These are phyloP conservation scores for Epistrophe grossulariae DNA, from an alignment of 2,888 invertebrate species.

Conservation along the genomic window DNA sequence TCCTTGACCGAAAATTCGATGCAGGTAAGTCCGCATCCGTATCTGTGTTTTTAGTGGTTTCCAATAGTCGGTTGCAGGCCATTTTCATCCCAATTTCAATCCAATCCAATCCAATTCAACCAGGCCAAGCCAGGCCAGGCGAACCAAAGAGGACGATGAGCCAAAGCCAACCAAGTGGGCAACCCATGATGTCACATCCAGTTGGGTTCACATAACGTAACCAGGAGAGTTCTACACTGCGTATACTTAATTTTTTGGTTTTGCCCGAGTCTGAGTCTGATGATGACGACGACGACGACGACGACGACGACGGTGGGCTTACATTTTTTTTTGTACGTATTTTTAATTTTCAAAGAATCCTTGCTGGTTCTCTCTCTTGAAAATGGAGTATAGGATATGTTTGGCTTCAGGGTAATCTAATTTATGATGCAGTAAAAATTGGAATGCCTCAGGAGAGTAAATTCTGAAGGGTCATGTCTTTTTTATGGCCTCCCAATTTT, in stretches of 20 bases:
- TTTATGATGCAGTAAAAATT: slow-evolving; percentile 82
- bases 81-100: slow-evolving; percentile 47
- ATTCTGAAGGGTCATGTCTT: slow-evolving; percentile 75
- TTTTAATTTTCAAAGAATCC: slow-evolving; percentile 61
- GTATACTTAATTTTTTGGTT: slow-evolving; percentile 70
- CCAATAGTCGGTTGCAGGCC: slow-evolving; percentile 69
- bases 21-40: slow-evolving; percentile 75
- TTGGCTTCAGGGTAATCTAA: slow-evolving; percentile 80
- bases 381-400: slow-evolving; percentile 48
- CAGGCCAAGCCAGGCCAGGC: not conserved
- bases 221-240: slow-evolving; percentile 58
- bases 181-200: slow-evolving; percentile 72
- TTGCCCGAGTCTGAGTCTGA: slow-evolving; percentile 31
- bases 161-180: slow-evolving; percentile 51
- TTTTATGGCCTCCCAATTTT: slow-evolving; percentile 67
- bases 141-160: slow-evolving; percentile 26
- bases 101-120: slow-evolving; percentile 26
- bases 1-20: slow-evolving; percentile 75
- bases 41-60: slow-evolving; percentile 76
- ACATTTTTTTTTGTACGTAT: slow-evolving; percentile 24
- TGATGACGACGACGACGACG: slow-evolving; percentile 18
- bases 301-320: slow-evolving; percentile 30
- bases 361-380: slow-evolving; percentile 27
- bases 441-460: slow-evolving; percentile 80
- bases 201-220: slow-evolving; percentile 70